Evolutionary conservation across 2,113 vertebrate genomes (phyloP), one percentile per base, ranked within the genome.

Genomic region (Oophaga pumilio): DNA sequence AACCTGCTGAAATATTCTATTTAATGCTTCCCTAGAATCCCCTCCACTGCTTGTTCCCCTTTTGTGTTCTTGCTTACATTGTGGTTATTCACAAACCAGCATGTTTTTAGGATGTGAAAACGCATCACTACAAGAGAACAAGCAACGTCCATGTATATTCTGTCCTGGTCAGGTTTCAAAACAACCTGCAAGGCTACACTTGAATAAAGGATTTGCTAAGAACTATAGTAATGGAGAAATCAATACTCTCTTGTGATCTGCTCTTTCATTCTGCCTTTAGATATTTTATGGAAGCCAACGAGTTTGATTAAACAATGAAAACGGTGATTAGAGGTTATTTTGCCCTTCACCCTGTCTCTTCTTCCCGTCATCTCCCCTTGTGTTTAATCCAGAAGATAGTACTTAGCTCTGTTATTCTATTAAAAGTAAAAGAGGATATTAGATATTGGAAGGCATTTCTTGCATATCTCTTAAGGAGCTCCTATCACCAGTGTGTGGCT

Each of bases 221-320:
- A 73, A 43, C 28, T 12, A 73, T 73, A 33, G 8, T 33, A 50
- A 50, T 50, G 33, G 71, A 49, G 71, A 74, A 74, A 74, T 74
- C 71, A 74, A 74, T 74, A 50, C 17, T 8, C 50, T 49, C 43
- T 74, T 73, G 43, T 71, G 26, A 33, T 73, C 15, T 43, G 28
- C 2, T 43, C 15, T 73, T 73, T 17, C 9, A 17, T 73, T 43
- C 66, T 68, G 24, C 22, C 68, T 71, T 33, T 28, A 33, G 26
- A 50, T 74, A 1, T 20, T 50, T 43, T 14, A 50, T 22, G 33
- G 17, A 50, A 74, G 33, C 12, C 33, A 74, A 8, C 22, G 71
- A 49, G 71, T 74, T 74, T 74, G 43, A 74, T 74, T 50, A 50
- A 74, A 49, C 33, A 43, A 49, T 74, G 15, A 49, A 74, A 74